Percentiles rank a stretch among this genome's conserved stretches.
phyloP scores from a whole-genome alignment of 2,113 vertebrate genomes.

The Heteronetta atricapilla region DNA sequence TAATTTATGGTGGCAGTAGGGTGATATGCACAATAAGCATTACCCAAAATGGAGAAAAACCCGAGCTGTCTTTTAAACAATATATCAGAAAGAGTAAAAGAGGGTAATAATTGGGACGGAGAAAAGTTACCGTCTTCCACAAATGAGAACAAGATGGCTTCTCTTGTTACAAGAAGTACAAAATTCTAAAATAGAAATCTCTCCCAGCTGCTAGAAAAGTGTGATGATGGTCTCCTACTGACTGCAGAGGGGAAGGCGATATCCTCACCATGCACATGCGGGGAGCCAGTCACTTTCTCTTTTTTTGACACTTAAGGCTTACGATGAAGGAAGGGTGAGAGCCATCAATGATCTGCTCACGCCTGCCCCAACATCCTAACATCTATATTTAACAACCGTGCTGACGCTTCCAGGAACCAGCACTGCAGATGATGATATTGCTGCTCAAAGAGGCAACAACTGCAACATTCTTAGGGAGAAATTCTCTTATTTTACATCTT shows the following conservation, averaged over 20 bases:
- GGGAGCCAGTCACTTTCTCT: background rate
- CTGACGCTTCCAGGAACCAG: background rate
- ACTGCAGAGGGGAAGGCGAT: background rate
- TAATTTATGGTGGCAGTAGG: background rate
- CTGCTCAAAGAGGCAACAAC: background rate
- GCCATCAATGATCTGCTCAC: background rate
- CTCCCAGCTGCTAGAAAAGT: background rate
- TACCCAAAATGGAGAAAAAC: conserved; percentile 14
- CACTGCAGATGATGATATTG: background rate
- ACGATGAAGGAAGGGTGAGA: background rate
- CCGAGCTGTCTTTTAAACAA: background rate
- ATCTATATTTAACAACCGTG: background rate
- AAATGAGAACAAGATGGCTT: conserved; percentile 35
- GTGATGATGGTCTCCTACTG: background rate
- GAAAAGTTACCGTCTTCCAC: background rate
- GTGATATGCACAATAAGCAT: conserved; percentile 14
- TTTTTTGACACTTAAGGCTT: background rate
- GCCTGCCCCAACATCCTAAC: background rate
- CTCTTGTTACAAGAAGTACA: background rate
- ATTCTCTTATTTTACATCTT: background rate
- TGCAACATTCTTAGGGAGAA: background rate
- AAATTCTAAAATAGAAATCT: conserved; percentile 4
- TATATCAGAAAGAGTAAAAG: background rate
- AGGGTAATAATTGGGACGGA: background rate
- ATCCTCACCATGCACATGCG: background rate